Percentiles rank a stretch among this genome's conserved stretches.
These are phyloP conservation scores for Escarpia spicata DNA, from an alignment of 2,888 invertebrate genomes.

Conservation along the genomic window DNA sequence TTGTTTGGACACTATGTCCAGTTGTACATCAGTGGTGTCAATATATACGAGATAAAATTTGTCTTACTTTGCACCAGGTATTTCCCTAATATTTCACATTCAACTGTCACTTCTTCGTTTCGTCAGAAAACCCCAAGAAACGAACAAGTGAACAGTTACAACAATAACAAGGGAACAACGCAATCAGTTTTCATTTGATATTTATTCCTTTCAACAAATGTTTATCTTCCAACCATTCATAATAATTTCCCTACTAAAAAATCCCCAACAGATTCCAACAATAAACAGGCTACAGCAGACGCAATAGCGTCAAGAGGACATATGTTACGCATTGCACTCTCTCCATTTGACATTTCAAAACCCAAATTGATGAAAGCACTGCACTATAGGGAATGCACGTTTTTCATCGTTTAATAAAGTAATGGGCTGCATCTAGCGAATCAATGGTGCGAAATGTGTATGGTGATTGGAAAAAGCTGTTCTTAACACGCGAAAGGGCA, in stretches of 20 bases:
- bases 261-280: not conserved
- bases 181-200: not conserved
- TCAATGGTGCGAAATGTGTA: not conserved
- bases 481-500: not conserved
- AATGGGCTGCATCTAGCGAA: not conserved
- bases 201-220: not conserved
- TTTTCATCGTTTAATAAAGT: not conserved
- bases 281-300: not conserved
- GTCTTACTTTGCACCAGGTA: too few relatives aligned
- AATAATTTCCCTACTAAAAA: not conserved
- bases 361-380: slow-evolving; percentile 13
- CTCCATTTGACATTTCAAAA: slow-evolving; percentile 1
- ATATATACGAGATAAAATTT: too few relatives aligned
- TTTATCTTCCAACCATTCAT: not conserved
- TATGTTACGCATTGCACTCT: not conserved
- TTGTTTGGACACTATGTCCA: too few relatives aligned
- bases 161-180: not conserved
- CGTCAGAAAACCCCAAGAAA: not conserved
- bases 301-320: not conserved
- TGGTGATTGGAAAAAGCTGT: not conserved
- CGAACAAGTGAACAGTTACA: not conserved
- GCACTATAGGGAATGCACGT: not conserved
- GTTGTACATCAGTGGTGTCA: too few relatives aligned
- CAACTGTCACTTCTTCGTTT: too few relatives aligned
- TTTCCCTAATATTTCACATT: too few relatives aligned